Percentiles rank a stretch among this genome's conserved stretches.
phyloP scores from a whole-genome alignment of 2,113 vertebrate species.

The Datnioides undecimradiatus region DNA sequence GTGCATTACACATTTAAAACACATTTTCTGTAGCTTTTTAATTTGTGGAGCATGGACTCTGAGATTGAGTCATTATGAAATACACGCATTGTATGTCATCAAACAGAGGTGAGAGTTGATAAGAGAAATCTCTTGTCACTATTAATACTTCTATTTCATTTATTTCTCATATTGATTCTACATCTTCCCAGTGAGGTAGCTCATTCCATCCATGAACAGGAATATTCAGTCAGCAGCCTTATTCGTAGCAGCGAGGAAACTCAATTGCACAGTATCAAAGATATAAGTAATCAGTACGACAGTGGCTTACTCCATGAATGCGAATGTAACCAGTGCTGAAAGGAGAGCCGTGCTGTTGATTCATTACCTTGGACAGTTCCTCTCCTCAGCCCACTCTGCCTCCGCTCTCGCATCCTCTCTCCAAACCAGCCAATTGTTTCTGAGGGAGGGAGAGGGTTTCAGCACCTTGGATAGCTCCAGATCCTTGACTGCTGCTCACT shows the following conservation, averaged over 20 bases:
- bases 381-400: slow-evolving; percentile 20
- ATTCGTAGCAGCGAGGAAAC: background rate
- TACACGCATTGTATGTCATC: background rate
- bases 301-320: slow-evolving; percentile 10
- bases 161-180: too few relatives aligned
- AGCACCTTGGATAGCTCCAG: slow-evolving; percentile 62
- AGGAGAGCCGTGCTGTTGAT: slow-evolving; percentile 31
- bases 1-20: background rate
- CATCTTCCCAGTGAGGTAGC: background rate
- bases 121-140: background rate
- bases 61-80: background rate
- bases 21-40: background rate
- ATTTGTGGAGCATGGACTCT: background rate
- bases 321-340: slow-evolving; percentile 22
- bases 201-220: background rate
- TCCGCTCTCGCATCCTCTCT: slow-evolving; percentile 5
- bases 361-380: slow-evolving; percentile 57
- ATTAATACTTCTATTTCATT: background rate
- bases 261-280: slow-evolving; percentile 1
- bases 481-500: background rate
- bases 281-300: slow-evolving; percentile 16
- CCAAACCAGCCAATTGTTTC: slow-evolving; percentile 9
- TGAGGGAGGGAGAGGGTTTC: slow-evolving; percentile 38
- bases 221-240: background rate
- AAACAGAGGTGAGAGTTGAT: background rate